These are phyloP conservation scores for Amblyjoppa proteus DNA, from an alignment of 2,888 invertebrate species.

Conservation along the genomic window DNA sequence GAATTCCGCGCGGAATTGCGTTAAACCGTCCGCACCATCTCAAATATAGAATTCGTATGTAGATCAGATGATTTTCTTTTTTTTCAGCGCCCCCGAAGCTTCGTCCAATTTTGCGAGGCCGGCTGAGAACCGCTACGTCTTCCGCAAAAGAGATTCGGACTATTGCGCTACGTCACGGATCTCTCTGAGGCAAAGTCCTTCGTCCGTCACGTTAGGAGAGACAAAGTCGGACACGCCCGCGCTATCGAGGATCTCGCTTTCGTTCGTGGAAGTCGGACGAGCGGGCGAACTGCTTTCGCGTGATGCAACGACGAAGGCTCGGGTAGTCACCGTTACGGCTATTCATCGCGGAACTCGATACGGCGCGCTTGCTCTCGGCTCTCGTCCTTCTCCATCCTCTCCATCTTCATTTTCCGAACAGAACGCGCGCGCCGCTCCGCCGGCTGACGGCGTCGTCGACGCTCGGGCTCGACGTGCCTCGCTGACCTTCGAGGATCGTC, in stretches of 20 bases:
- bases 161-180: slow-evolving; percentile 1
- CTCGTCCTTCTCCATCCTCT: slow-evolving; percentile 42
- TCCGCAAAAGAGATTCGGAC: not conserved
- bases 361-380: slow-evolving; percentile 2
- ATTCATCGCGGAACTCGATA: slow-evolving; percentile 32
- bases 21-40: not conserved
- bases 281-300: slow-evolving; percentile 68
- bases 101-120: not conserved
- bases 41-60: not conserved
- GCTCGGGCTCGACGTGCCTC: slow-evolving; percentile 15
- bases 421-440: not conserved
- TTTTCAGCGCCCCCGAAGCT: not conserved
- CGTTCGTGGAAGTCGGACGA: slow-evolving; percentile 63
- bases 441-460: no score
- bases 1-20: not conserved
- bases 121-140: not conserved
- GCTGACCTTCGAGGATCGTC: slow-evolving; percentile 58
- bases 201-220: slow-evolving; percentile 33
- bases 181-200: slow-evolving; percentile 22
- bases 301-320: slow-evolving; percentile 63
- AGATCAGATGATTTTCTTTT: not conserved
- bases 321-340: slow-evolving; percentile 29
- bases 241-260: not conserved
- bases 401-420: slow-evolving; percentile 1
- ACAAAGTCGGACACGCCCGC: slow-evolving; percentile 59